A percentile compares a stretch with the other conserved stretches of the same genome.
phyloP scores from a whole-genome alignment of 2,113 vertebrate genomes.

The Theristicus caerulescens region DNA sequence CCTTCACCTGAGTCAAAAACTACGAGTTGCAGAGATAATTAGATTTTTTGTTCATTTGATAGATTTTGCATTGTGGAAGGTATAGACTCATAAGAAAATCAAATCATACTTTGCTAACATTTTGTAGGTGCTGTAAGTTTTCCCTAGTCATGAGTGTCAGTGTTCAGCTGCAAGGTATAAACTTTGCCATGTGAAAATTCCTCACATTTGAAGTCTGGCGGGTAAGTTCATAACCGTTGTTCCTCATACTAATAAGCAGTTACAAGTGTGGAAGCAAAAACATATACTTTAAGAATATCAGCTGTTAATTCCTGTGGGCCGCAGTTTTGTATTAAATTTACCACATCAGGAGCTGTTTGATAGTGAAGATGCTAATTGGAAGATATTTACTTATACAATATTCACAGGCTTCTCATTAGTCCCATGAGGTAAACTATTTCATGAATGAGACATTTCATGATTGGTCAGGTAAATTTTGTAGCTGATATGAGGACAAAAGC shows the following conservation, averaged over 20 bases:
- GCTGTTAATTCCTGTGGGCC: neutral
- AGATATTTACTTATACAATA: neutral
- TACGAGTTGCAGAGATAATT: neutral
- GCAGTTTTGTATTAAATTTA: neutral
- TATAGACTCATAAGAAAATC: neutral
- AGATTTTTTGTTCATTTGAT: neutral
- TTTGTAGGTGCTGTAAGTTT: neutral
- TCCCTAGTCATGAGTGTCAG: neutral
- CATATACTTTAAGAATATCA: neutral
- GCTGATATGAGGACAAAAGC: neutral
- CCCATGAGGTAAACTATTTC: neutral
- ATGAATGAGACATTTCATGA: neutral
- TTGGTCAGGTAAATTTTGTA: neutral
- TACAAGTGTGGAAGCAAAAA: neutral
- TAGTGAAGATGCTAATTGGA: accelerated
- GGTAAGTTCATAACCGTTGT: neutral
- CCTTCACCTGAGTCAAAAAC: neutral
- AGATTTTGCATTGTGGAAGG: neutral
- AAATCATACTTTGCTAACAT: neutral
- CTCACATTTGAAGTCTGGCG: neutral
- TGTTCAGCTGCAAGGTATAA: neutral
- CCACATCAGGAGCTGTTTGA: neutral
- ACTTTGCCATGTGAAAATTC: accelerated
- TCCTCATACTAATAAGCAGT: neutral
- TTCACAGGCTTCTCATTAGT: neutral